A percentile compares a stretch with the other conserved stretches of the same genome.
phyloP scores from a whole-genome alignment of 1,140 invertebrate species.

The Agraylea sexmaculata region DNA sequence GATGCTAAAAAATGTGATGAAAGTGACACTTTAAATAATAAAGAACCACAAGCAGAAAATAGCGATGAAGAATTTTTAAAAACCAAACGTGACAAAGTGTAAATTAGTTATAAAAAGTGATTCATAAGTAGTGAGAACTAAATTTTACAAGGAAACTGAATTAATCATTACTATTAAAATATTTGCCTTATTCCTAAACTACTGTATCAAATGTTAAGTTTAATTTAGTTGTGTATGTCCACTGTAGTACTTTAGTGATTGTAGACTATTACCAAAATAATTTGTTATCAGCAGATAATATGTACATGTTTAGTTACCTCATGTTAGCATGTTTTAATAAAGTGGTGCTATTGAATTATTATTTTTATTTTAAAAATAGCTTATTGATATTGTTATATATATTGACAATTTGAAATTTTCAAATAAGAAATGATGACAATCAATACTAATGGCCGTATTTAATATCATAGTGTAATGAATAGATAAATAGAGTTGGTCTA shows the following conservation, averaged over 20 bases:
- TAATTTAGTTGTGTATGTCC: too few relatives aligned
- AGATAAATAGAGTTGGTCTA: too few relatives aligned
- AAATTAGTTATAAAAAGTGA: neutral
- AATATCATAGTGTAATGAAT: too few relatives aligned
- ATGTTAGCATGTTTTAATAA: slow-evolving; percentile 2
- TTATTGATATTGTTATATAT: too few relatives aligned
- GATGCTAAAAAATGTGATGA: neutral
- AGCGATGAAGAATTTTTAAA: slow-evolving; percentile 9
- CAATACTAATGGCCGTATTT: too few relatives aligned
- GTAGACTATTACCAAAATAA: too few relatives aligned
- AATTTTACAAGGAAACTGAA: neutral
- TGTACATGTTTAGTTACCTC: neutral
- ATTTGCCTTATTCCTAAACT: too few relatives aligned
- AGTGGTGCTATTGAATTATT: neutral
- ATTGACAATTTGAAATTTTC: too few relatives aligned
- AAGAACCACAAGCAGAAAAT: neutral
- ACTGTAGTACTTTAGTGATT: too few relatives aligned
- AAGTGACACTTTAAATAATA: neutral
- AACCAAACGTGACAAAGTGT: slow-evolving; percentile 10
- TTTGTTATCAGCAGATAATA: neutral
- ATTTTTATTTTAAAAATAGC: neutral
- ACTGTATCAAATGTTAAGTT: too few relatives aligned
- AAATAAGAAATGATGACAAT: too few relatives aligned
- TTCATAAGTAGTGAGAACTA: neutral
- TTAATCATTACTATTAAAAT: slow-evolving; percentile 1